Base-by-base conservation (phyloP, 2,113 vertebrate species). In the Aegotheles bennettii region DNA sequence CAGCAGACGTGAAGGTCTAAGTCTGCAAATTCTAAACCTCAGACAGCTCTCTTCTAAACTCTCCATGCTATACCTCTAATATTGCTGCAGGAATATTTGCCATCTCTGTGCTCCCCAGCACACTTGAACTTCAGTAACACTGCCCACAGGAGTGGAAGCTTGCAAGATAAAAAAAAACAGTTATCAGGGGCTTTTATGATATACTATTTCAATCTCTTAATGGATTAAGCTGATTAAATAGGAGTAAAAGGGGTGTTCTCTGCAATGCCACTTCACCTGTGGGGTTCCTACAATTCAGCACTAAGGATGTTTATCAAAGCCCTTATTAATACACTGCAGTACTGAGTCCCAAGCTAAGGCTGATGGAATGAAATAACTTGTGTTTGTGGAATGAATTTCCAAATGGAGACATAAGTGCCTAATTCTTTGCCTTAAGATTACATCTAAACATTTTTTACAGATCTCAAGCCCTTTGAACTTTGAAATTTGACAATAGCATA, bases 371-470 rank as follows among this genome's bases (percentile, higher is more conserved):
- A 91, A 90, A 86, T 29, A 65, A 45, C 78, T 80, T 88, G 54
- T 54, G 54, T 71, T 67, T 74, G 70, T 43, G 26, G 13, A 94
- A 21, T 16, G 51, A 59, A 47, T 76, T 94, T 88, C 82, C 54
- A 88, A 92, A 84, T 51, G n/a, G 89, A 92, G 51, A 25, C 8
- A 3, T 78, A 47, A 92, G 60, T 74, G 33, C 50, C 35, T 76
- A 93, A 80, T 90, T 90, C 71, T 86, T 93, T 91, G 21, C 68
- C 31, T 90, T 68, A 82, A 77, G 84, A 93, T 97, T 86, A 78
- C 68, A 95, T 94, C 94, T 94, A 51, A 86, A 96, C 76, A 88
- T 43, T 77, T 94, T 86, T 83, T 42, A 88, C 71, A 93, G 24
- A 86, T 93, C 90, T 90, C 74, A 88, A 71, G 42, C 56, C 31